Base-by-base conservation (phyloP, 2,888 invertebrate genomes). In the Caenorhabditis doughertyi region DNA sequence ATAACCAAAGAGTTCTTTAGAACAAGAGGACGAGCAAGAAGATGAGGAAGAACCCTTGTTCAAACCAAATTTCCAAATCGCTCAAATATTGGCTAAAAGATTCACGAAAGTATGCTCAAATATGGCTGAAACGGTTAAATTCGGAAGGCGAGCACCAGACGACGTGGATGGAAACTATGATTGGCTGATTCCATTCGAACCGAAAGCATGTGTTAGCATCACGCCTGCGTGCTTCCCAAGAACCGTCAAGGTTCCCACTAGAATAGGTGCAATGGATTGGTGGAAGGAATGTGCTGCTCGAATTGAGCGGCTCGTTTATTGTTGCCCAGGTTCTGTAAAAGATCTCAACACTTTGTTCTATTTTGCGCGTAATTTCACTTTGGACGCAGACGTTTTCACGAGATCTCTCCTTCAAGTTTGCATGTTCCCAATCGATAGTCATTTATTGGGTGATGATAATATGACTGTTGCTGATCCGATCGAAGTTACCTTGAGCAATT, bases 171-270 rank as follows among this genome's bases (percentile, higher is more conserved):
- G 62, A 1, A 79, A 86, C 72, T 89, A 72, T 77, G 58, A 39
- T 0, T 89, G 89, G 89, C 55, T 93, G 25, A 90, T 96, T 94
- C 98, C 98, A 0, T 98, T 98, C 93, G 97, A 98, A 91, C 97
- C 97, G 3, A 95, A 97, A 92, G 95, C 97, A 55, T 98, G 98
- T 93, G 97, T 97, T 93, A 94, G 97, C 53, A 94, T 97, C 64
- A 93, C 98, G 72, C 98, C 98, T n/a, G 97, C 98, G 0, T 97
- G 98, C 21, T 99, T 98, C 93, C 98, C 98, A 0, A 95, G 98
- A 23, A 97, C 97, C 92, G 81, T 77, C 0, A 65, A 80, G 1
- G 67, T 86, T 42, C 79, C 79, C n/a, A 60, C 77, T 23, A 64
- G 87, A 39, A 13, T 35, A 21, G 23, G 67, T 8, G 68, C 65